phyloP scores from a whole-genome alignment of 2,888 invertebrate genomes.

The Drosophila falleni region DNA sequence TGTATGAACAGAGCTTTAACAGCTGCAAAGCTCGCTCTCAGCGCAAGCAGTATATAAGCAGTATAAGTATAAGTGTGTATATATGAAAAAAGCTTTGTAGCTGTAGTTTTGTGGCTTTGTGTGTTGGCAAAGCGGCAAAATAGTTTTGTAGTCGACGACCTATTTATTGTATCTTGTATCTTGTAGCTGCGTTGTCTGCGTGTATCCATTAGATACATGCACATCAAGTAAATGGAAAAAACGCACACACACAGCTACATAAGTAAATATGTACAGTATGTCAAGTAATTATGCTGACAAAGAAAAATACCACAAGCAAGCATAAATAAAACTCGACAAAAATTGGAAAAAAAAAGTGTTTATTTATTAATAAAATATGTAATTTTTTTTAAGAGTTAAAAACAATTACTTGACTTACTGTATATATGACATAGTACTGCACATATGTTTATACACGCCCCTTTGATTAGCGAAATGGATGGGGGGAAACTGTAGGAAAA shows the following conservation, averaged over 20 bases:
- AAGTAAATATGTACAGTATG: background rate
- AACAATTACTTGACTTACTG: background rate
- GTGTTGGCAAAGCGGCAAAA: conserved; percentile 49
- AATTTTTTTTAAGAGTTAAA: background rate
- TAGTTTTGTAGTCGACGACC: conserved; percentile 70
- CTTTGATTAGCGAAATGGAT: conserved; percentile 36
- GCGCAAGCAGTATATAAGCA: conserved; percentile 2
- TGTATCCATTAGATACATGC: conserved; percentile 47
- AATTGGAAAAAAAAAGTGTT: too few species aligned
- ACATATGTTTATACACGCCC: conserved; percentile 26
- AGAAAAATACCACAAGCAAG: background rate
- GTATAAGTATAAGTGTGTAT: too few species aligned
- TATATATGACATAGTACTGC: background rate
- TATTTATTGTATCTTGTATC: conserved; percentile 58
- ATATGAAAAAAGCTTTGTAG: conserved; percentile 18
- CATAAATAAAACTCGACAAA: too few species aligned
- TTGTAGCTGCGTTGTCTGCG: conserved; percentile 27
- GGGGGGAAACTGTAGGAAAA: conserved; percentile 12
- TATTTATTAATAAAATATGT: too few species aligned
- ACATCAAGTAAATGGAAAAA: conserved; percentile 7
- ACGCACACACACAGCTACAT: conserved; percentile 9
- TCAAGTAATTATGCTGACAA: conserved; percentile 1
- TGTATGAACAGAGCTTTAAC: conserved; percentile 48
- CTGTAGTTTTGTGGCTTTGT: conserved; percentile 41
- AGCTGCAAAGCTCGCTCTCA: conserved; percentile 40